Evolutionary conservation across 1,140 invertebrate genomes (phyloP), one percentile per base, ranked within the genome.

Genomic region (Melanaphis sacchari): DNA sequence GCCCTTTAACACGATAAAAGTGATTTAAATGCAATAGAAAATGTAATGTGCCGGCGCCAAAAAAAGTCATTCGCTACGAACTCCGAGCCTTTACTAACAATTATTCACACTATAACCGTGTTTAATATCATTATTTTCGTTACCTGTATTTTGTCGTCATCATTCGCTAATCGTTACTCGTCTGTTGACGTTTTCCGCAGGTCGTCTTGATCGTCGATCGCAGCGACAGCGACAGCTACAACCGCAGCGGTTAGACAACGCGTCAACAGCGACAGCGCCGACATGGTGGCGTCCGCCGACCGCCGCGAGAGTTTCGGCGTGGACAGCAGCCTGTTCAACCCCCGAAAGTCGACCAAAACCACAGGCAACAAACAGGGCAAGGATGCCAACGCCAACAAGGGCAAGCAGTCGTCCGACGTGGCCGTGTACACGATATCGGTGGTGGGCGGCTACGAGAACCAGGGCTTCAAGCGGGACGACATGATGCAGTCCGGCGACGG

Each of bases 381-480:
- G 31, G 59, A 76, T 49, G 43, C 43, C 36, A 40, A 18, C 31
- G 31, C 41, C 43, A 46, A 36, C 59, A 91, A 92, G 95, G 94
- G 54, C 26, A 85, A 84, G 59, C 59, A 76, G 81, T 49, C 91
- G 43, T 93, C 91, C n/a, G 94, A 94, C 76, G 94, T 93, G 59
- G 94, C 93, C n/a, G 94, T 94, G 36, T 94, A 94, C 91, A 94
- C 94, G 52, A 94, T 94, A n/a, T 94, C 94, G 1, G 94, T 94
- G 59, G 93, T 93, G 41, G 88, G 90, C 24, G 96, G 96, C 81
- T 97, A 97, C 95, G 96, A 96, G 81, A 97, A 97, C 95, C 96
- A 97, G 93, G 96, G 96, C 66, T 97, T 96, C 95, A 97, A 96
- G 94, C 96, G 96, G 93, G 96, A 96, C 94, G 96, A 96, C 76